Percentiles rank a stretch among this genome's conserved stretches.
phyloP scores from a whole-genome alignment of 2,113 vertebrate species.

The Hippoglossus stenolepis region DNA sequence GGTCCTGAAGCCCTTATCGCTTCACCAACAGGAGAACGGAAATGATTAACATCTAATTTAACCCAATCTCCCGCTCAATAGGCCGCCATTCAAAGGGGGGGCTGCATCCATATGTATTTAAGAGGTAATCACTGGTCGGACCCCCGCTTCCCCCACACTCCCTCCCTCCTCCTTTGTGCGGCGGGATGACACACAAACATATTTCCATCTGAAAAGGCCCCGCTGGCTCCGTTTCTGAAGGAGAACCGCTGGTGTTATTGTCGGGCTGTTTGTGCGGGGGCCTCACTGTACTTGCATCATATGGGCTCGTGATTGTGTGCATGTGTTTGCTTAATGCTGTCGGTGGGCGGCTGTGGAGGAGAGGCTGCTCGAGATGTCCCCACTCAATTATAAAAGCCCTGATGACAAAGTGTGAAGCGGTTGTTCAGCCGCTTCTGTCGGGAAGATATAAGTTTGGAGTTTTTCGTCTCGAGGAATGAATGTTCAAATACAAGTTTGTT shows the following conservation, averaged over 20 bases:
- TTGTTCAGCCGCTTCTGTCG: no score
- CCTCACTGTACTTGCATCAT: conserved; percentile 52
- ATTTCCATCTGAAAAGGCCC: conserved; percentile 85
- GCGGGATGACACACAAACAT: conserved; percentile 76
- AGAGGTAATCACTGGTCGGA: conserved; percentile 78
- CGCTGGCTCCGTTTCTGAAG: conserved; percentile 69
- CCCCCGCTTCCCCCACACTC: no score
- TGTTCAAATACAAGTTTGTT: no score
- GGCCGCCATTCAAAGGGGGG: conserved; percentile 68
- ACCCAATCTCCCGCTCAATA: conserved; percentile 77
- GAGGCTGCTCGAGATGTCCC: neutral
- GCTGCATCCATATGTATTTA: conserved; percentile 79
- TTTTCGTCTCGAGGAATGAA: no score
- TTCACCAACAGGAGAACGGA: conserved; percentile 80
- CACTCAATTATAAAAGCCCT: neutral
- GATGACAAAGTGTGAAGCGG: neutral
- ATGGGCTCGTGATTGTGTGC: conserved; percentile 11
- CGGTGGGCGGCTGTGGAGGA: neutral
- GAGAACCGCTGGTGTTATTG: conserved; percentile 73
- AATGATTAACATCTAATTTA: conserved; percentile 87
- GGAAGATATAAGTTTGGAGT: no score
- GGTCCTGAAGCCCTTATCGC: conserved; percentile 79
- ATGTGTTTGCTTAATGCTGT: conserved; percentile 25
- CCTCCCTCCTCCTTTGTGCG: conserved; percentile 50
- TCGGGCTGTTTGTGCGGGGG: conserved; percentile 56